phyloP scores from a whole-genome alignment of 1,140 invertebrate genomes.

The Aphidius ervi region DNA sequence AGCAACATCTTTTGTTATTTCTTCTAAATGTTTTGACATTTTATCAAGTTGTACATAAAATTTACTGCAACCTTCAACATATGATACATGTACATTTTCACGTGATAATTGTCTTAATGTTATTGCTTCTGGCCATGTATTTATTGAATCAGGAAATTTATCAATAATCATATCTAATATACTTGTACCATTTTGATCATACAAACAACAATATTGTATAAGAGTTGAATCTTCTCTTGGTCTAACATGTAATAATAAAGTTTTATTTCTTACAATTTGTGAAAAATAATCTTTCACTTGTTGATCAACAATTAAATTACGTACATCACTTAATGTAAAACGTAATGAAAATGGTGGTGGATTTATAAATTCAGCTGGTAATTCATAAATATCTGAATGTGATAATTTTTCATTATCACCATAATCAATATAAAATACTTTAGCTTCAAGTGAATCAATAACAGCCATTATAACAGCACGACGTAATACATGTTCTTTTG shows the following conservation, averaged over 20 bases:
- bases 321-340: slow-evolving; percentile 66
- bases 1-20: slow-evolving; percentile 31
- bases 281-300: slow-evolving; percentile 69
- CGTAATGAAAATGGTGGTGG: slow-evolving; percentile 69
- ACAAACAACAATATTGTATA: slow-evolving; percentile 69
- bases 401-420: slow-evolving; percentile 68
- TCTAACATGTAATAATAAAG: slow-evolving; percentile 61
- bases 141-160: slow-evolving; percentile 39
- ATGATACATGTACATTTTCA: slow-evolving; percentile 62
- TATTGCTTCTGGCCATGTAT: slow-evolving; percentile 54
- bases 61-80: slow-evolving; percentile 64
- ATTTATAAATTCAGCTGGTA: slow-evolving; percentile 65
- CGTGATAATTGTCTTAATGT: slow-evolving; percentile 40
- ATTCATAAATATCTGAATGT: slow-evolving; percentile 65
- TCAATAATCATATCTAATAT: slow-evolving; percentile 55
- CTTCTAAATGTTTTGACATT: slow-evolving; percentile 54
- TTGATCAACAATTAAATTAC: slow-evolving; percentile 60
- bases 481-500: slow-evolving; percentile 61
- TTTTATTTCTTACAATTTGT: slow-evolving; percentile 59
- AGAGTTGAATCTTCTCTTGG: slow-evolving; percentile 63
- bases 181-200: slow-evolving; percentile 53
- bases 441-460: slow-evolving; percentile 52
- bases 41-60: slow-evolving; percentile 68
- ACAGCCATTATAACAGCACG: slow-evolving; percentile 69
- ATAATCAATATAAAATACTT: slow-evolving; percentile 75